Conservation (phyloP, 1,140 invertebrate species). For the Manduca sexta region DNA sequence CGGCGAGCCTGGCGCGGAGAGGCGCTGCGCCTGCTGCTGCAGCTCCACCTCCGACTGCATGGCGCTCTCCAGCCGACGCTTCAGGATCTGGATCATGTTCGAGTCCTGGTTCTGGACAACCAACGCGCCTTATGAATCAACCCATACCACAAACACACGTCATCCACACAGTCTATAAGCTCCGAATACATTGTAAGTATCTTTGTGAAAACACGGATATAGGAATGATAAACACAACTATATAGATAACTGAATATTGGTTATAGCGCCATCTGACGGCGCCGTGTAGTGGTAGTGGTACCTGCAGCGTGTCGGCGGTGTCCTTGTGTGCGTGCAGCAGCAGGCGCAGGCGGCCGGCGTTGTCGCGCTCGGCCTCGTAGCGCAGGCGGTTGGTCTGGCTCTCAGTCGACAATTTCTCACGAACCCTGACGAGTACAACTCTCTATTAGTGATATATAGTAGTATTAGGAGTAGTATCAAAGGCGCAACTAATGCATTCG, state of each 20-base stretch:
- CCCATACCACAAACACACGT: background rate
- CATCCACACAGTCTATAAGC: background rate
- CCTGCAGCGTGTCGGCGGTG: constrained; percentile 48
- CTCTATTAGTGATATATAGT: too few relatives aligned
- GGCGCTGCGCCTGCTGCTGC: constrained; percentile 73
- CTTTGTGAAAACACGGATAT: too few relatives aligned
- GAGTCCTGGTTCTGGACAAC: constrained; percentile 73
- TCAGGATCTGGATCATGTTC: constrained; percentile 76
- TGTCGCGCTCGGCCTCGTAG: constrained; percentile 52
- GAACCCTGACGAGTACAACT: constrained; percentile 38
- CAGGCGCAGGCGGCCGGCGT: constrained; percentile 48
- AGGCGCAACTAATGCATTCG: too few relatives aligned
- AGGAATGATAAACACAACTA: too few relatives aligned
- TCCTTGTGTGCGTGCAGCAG: constrained; percentile 59
- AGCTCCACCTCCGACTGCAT: constrained; percentile 77
- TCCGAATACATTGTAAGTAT: background rate
- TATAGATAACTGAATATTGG: too few relatives aligned
- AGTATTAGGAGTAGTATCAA: too few relatives aligned
- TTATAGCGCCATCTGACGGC: too few relatives aligned
- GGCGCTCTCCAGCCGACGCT: constrained; percentile 75
- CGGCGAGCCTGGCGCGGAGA: constrained; percentile 68
- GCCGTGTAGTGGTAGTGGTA: too few relatives aligned
- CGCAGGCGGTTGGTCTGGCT: constrained; percentile 43
- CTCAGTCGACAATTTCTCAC: constrained; percentile 47
- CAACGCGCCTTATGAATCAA: too few relatives aligned